Evolutionary conservation across 2,888 invertebrate genomes (phyloP), one percentile per base, ranked within the genome.

Genomic region (Pemphredon lugubris): DNA sequence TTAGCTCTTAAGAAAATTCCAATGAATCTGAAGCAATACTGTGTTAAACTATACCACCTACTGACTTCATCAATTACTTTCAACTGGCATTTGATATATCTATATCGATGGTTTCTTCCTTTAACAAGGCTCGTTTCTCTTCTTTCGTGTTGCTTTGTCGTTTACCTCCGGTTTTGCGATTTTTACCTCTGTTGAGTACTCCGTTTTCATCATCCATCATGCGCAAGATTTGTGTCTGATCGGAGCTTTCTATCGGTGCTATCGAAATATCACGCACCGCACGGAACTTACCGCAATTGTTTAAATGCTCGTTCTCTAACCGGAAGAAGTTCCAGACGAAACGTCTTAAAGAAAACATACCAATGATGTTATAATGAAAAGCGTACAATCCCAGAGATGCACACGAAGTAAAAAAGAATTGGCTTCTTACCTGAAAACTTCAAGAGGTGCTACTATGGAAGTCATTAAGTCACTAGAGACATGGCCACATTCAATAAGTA

Each of bases 261-360:
- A 98, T 97, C 0, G 97, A 97, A 74, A 99, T 99, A 90, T 99
- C 99, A 3, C 99, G 92, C 0, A 99, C 99, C 6, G 99, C 99
- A 85, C 99, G 92, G 92, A 99, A 99, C 91, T 96, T 96, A 90
- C 99, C 99, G 91, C 99, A 99, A 91, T 99, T 99, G 91, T 99
- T 99, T 39, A 99, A 91, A 90, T 99, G 99, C 89, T 99, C 99
- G 92, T 99, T 99, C 91, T 99, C 99, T 85, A 99, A 90, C 0
- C 99, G 98, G 92, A 99, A 98, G 91, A 97, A 99, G 91, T 99
- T 99, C 99, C 99, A 99, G 47, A 99, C 94, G 91, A 99, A 99
- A 59, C 99, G 93, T 86, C 96, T 96, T 88, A 11, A 86, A 86
- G 70, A 67, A 2, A 37, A 40, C 7, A 54, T 6, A 18, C 7